Conservation (phyloP, 2,797 vertebrate genomes). For the Manis crassicaudata region DNA sequence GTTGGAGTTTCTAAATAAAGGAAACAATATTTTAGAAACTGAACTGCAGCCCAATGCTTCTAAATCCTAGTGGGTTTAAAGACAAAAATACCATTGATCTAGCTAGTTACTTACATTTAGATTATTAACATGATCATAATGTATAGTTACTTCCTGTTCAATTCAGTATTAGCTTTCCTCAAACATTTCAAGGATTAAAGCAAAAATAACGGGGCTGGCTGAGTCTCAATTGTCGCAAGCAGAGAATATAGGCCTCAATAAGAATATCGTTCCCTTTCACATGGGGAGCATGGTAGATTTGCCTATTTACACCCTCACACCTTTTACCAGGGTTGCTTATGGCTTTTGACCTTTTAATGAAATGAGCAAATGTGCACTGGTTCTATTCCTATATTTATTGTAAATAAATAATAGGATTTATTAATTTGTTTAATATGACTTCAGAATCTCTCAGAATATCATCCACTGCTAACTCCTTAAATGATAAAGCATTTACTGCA, state of each 20-base stretch:
- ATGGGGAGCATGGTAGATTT: fast-evolving
- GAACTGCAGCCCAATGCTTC: not conserved
- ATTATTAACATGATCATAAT: not conserved
- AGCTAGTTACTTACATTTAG: constrained; percentile 2
- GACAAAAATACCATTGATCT: not conserved
- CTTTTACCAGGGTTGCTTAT: not conserved
- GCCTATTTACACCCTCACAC: not conserved
- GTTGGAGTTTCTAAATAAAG: not conserved
- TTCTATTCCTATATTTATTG: not conserved
- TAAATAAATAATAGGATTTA: not conserved
- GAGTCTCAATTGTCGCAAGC: too few relatives aligned
- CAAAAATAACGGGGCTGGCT: not conserved
- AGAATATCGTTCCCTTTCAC: not conserved
- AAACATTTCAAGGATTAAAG: not conserved
- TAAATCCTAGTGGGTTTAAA: not conserved
- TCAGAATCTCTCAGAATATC: not conserved
- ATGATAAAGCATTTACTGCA: not conserved
- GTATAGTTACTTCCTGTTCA: not conserved
- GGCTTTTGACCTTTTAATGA: not conserved
- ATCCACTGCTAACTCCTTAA: not conserved
- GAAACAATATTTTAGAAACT: not conserved
- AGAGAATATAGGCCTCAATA: fast-evolving
- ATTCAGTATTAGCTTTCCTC: not conserved
- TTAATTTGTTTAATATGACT: not conserved
- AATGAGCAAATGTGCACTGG: not conserved